Evolutionary conservation across 1,140 invertebrate genomes (phyloP), one percentile per base, ranked within the genome.

Genomic region (Formica exsecta): DNA sequence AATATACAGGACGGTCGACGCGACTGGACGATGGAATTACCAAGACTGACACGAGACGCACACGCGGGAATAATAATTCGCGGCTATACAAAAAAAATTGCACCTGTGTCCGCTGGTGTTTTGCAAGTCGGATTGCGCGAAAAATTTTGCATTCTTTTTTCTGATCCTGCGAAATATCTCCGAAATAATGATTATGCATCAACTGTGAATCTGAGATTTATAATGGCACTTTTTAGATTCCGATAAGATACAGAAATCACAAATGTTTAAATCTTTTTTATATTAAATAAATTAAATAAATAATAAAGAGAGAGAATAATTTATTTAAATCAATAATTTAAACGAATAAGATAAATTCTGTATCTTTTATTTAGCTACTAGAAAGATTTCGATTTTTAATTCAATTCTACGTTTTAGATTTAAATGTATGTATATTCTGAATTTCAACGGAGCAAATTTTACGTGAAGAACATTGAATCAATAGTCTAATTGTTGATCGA

Each of bases 21-120:
- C 32, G 36, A 16, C 29, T 32, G 68, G 54, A 81, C 51, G 79
- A 81, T 73, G 38, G 38, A 61, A 73, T 74, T 83, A 61, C 29
- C 29, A 9, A 44, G 25, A 41, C 51, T 74, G 54, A 83, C 79
- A 51, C 1, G 16, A 29, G 68, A 19, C 48, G 36, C 48, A 36
- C 77, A 70, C 38, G n/a, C 68, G 29, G 66, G 66, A 83, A 74
- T 73, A 83, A 74, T 74, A 83, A 73, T 83, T 73, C 79, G 44
- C 19, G 16, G 57, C 54, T 71, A 22, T 25, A n/a, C 51, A 19
- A n/a, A 57, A 80, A 59, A 73, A 73, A 74, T 61, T n/a, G 68
- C 22, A 41, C 22, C 25, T 48, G 68, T n/a, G 57, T 61, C 38
- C 19, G 68, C 68, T 32, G 51, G 51, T 32, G 62, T 66, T 79